These are phyloP conservation scores for Mola mola DNA, from an alignment of 2,113 vertebrate species.

Conservation along the genomic window DNA sequence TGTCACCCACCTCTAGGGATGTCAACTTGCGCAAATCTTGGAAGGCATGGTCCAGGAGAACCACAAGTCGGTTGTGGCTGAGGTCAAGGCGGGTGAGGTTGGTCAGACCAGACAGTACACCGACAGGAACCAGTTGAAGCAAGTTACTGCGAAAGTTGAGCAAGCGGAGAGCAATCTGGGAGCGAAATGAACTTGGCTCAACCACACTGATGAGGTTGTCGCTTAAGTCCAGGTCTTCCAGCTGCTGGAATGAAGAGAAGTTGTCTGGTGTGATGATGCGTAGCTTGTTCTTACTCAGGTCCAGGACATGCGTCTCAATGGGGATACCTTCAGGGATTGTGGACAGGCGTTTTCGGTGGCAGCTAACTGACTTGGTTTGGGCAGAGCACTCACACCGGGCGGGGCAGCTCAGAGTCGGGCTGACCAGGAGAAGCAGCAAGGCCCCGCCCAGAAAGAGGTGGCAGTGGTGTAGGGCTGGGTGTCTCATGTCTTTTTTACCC, in stretches of 20 bases:
- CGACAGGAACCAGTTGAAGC: conserved; percentile 91
- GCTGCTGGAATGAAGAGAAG: conserved; percentile 91
- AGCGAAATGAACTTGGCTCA: conserved; percentile 93
- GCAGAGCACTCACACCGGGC: conserved; percentile 96
- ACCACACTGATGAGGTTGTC: conserved; percentile 93
- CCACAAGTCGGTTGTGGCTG: conserved; percentile 97
- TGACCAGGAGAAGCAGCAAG: conserved; percentile 73
- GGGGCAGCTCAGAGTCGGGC: conserved; percentile 87
- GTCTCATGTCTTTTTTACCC: conserved; percentile 77
- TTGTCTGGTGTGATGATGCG: conserved; percentile 94
- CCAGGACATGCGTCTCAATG: conserved; percentile 90
- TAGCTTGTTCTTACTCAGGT: conserved; percentile 96
- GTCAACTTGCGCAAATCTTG: conserved; percentile 93
- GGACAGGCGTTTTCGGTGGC: conserved; percentile 91
- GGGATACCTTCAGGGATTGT: conserved; percentile 94
- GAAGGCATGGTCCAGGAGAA: conserved; percentile 97
- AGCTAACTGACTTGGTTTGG: conserved; percentile 93
- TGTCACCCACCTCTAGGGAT: conserved; percentile 94
- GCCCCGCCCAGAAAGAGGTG: conserved; percentile 75
- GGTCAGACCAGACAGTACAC: conserved; percentile 92
- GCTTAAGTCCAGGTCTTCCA: conserved; percentile 95
- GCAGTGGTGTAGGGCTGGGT: conserved; percentile 51
- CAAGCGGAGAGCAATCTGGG: conserved; percentile 89
- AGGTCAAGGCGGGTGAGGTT: conserved; percentile 95
- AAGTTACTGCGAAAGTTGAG: conserved; percentile 94